Percentiles rank a stretch among this genome's conserved stretches.
phyloP scores from a whole-genome alignment of 2,888 invertebrate species.

The Dermolepida albohirtum region DNA sequence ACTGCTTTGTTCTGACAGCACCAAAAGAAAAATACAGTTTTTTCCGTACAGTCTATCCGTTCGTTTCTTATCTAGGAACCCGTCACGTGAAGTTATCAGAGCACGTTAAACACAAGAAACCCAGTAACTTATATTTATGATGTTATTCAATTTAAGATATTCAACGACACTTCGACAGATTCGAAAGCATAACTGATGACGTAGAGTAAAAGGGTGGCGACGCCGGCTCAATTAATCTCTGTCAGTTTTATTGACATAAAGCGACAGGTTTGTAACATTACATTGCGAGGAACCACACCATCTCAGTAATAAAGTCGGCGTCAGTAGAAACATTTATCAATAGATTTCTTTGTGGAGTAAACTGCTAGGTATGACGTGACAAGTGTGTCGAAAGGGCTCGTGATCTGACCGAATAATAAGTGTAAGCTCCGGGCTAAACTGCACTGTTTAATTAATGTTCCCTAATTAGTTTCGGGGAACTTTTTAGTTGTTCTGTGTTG shows the following conservation, averaged over 20 bases:
- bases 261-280: conserved; percentile 54
- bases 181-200: conserved; percentile 51
- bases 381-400: neutral
- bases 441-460: conserved; percentile 13
- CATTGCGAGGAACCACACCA: conserved; percentile 53
- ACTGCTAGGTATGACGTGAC: conserved; percentile 5
- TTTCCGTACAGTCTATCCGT: too few species aligned
- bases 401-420: conserved; percentile 5
- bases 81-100: too few species aligned
- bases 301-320: conserved; percentile 55
- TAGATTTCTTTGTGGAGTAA: conserved; percentile 42
- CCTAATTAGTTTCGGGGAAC: conserved; percentile 16
- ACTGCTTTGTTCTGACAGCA: too few species aligned
- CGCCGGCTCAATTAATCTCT: conserved; percentile 56
- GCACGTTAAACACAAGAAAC: neutral
- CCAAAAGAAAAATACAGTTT: too few species aligned
- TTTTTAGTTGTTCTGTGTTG: conserved; percentile 11
- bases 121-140: conserved; percentile 26
- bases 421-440: neutral
- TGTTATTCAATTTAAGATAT: conserved; percentile 19
- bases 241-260: conserved; percentile 53
- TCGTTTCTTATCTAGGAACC: too few species aligned
- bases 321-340: conserved; percentile 56
- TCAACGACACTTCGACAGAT: conserved; percentile 36
- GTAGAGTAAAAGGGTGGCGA: conserved; percentile 52